Evolutionary conservation across 2,113 vertebrate genomes (phyloP), one percentile per base, ranked within the genome.

Genomic region (Aphyosemion australe): DNA sequence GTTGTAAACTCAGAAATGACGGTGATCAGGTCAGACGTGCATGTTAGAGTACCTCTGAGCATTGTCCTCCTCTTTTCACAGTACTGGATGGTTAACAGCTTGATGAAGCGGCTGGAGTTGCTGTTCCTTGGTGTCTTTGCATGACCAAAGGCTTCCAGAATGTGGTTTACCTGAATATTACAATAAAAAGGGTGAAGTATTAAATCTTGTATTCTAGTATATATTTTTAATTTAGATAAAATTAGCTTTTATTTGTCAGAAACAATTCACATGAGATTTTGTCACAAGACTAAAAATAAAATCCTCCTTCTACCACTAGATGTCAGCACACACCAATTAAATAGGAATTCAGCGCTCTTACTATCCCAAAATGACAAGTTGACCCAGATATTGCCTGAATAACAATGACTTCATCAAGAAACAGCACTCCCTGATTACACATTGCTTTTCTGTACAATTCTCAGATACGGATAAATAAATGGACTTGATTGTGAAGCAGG

Each of bases 131-230:
- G 86, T n/a, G 95, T 98, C 84, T 91, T 95, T 43, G 97, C 96
- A 34, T 99, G 95, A 52, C 96, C 96, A 57, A 99, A 98, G 20
- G 95, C 95, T 83, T 98, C 96, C 77, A 99, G 84, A 56, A 98
- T 87, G 74, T 88, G 93, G 74, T 91, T 93, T 48, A 94, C 95
- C 97, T 99, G 84, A 12, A 59, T 8, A 46, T 41, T 3, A 12
- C 34, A 12, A 13, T 13, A 78, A 73, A 60, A 19, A 69, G 5
- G n/a, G 47, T 26, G 69, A 32, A 14, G 46, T 14, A 14, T 15
- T 12, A 31, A 47, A 13, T 11, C 5, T 5, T 16, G 43, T 15
- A 16, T 4, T 34, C 12, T 14, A 5, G 41, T 31, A 2, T 3
- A 52, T 12, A n/a, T 3, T 7, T 37, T 37, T 37, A 37, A 37